Conservation (phyloP, 2,888 invertebrate species). For the Pseudococcus jackbeardsleyi region DNA sequence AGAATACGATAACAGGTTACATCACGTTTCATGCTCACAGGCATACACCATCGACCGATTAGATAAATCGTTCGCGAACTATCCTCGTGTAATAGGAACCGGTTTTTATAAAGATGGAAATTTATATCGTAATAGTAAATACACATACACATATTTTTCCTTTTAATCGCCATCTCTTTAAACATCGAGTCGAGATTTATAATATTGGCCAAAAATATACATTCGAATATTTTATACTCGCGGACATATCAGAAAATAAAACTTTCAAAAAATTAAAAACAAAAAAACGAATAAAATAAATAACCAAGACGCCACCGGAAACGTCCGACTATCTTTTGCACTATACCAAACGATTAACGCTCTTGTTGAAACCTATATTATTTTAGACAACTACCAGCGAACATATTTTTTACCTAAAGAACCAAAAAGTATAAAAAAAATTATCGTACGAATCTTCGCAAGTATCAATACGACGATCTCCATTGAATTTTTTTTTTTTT, state of each 20-base stretch:
- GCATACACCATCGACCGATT: conserved; percentile 56
- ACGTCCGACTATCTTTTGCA: not conserved
- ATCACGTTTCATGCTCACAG: conserved; percentile 61
- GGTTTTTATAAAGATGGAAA: conserved; percentile 48
- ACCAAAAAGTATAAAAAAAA: not conserved
- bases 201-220: conserved; percentile 35
- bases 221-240: not conserved
- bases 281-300: conserved; percentile 29
- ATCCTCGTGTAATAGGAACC: conserved; percentile 56
- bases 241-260: not conserved
- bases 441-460: not conserved
- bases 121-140: conserved; percentile 51
- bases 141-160: conserved; percentile 22
- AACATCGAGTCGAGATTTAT: conserved; percentile 29
- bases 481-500: conserved; percentile 18
- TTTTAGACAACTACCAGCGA: not conserved
- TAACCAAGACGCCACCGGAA: conserved; percentile 39
- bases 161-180: conserved; percentile 15
- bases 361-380: not conserved
- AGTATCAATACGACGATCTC: not conserved
- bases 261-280: not conserved
- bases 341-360: not conserved
- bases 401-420: not conserved
- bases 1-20: conserved; percentile 63
- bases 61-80: conserved; percentile 63